Base-by-base conservation (phyloP, 2,797 vertebrate species). In the Mycteria americana region DNA sequence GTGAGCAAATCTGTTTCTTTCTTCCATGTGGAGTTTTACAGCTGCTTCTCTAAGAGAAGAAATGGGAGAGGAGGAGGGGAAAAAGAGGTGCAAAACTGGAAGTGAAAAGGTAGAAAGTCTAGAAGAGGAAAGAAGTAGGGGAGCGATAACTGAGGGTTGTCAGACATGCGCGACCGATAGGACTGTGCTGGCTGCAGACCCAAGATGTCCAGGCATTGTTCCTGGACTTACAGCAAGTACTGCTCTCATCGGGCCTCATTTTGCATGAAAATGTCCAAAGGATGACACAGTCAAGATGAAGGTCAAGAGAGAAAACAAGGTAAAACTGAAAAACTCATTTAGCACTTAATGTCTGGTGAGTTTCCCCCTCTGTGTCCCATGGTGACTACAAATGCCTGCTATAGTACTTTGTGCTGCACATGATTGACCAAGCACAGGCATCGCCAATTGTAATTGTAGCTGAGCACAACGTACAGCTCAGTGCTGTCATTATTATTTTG, bases 1-100 rank as follows among this genome's bases (percentile, higher is more conserved):
- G 54, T 28, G 33, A 67, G n/a, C 45, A 93, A 87, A 86, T 85
- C 24, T 89, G 43, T 59, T 86, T 63, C 21, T 62, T 92, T 83
- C 33, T 92, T 74, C 63, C 68, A 77, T 2, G 1, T 82, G 83
- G n/a, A 90, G 25, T 12, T 89, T 79, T 92, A 73, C 59, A 82
- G 77, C 41, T 95, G 67, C 68, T 74, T 90, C n/a, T 73, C 25
- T 67, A 93, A 51, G 28, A 73, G 25, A 84, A 59, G 13, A 77
- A 80, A 53, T 57, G 2, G 9, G 28, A 72, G 10, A 65, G 39
- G 6, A 89, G 27, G 17, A 73, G 10, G 45, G 10, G 10, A 18
- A 83, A 80, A 67, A 63, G n/a, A 69, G 2, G 11, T 53, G 33
- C 10, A 62, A 90, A 78, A 53, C 57, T 28, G 39, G 5, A 37